Evolutionary conservation across 2,888 invertebrate species (phyloP), one percentile per base, ranked within the genome.

Genomic region (Steinernema hermaphroditum): DNA sequence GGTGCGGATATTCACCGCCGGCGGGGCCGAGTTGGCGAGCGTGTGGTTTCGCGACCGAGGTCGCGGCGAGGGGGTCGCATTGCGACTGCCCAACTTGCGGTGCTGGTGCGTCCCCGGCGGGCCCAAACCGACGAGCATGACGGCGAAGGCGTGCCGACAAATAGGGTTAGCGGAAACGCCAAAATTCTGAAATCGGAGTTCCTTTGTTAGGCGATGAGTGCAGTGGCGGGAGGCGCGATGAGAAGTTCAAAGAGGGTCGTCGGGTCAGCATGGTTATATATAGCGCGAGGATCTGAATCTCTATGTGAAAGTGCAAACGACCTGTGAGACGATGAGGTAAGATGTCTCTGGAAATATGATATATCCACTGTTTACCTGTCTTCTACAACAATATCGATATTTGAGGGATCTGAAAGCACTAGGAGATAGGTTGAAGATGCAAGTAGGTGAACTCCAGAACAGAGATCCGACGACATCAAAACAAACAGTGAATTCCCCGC

Each of bases 1-100:
- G 29, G 68, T 72, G 62, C 73, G 73, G 46, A 75, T 75, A 41
- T 74, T 74, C 24, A 75, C 75, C 44, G 75, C 75, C 29, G 75
- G 75, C 62, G 62, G 62, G 50, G 74, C 70, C 24, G 75, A 74
- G 27, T 75, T 72, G 34, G 75, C 75, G 62, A 75, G 68, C 19
- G 75, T 75, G 72, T 76, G 75, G 37, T 76, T 74, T 41, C 74
- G 68, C 34, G 74, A 69, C 46, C 74, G 44, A 43, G 70, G 68
- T 71, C 32, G 62, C 32, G 62, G 62, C 16, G 62, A 62, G 16
- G 62, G 62, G 32, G 62, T 62, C 62, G 62, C 62, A 62, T 62
- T 62, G 8, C 62, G 62, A 62, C 32, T 62, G 62, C 62, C 62
- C 32, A 32, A 62, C 34, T 62, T 62, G 32, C n/a, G n/a, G n/a